Evolutionary conservation across 2,888 invertebrate genomes (phyloP), one percentile per base, ranked within the genome.

Genomic region (Xestobium rufovillosum): DNA sequence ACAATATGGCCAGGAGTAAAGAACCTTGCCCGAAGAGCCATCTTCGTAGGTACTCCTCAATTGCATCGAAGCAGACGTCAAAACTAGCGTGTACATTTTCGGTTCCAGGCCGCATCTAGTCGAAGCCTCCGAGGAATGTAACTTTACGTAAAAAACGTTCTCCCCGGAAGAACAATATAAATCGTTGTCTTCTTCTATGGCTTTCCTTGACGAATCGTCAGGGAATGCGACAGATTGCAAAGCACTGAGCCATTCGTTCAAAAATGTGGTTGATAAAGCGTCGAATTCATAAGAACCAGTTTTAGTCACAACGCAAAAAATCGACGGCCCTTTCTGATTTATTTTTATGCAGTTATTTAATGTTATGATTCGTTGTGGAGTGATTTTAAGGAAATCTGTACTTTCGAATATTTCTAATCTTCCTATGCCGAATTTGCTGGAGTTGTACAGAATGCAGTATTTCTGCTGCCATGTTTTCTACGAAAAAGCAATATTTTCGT

Each of bases 261-360:
- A 75, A 50, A 83, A 83, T 14, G 75, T 66, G 56, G 84, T 83
- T 14, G 76, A 76, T 48, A 75, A 69, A 14, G 83, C 80, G 23
- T 77, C 78, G 49, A 77, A 75, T 50, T 76, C 71, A 48, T 74
- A 65, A 10, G 61, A 59, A 23, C 65, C 66, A 41, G 80, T 77
- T 68, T 85, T 87, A 47, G 85, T 87, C 39, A 85, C 77, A 53
- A 90, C 78, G 47, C 76, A 75, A 41, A 67, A 63, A 47, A 74
- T 70, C 55, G 75, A 78, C 58, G 73, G 71, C 59, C 66, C 64
- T 45, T 56, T 60, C 61, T 78, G 76, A 44, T 78, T 76, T 55
- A 90, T 87, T 73, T 90, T 90, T 26, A 89, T 80, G 61, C 89
- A 89, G 60, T 88, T 84, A 67, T 88, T 87, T 35, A 90, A 71